Evolutionary conservation across 2,888 invertebrate genomes (phyloP).

Genomic region (Ormyrus pomaceus): DNA sequence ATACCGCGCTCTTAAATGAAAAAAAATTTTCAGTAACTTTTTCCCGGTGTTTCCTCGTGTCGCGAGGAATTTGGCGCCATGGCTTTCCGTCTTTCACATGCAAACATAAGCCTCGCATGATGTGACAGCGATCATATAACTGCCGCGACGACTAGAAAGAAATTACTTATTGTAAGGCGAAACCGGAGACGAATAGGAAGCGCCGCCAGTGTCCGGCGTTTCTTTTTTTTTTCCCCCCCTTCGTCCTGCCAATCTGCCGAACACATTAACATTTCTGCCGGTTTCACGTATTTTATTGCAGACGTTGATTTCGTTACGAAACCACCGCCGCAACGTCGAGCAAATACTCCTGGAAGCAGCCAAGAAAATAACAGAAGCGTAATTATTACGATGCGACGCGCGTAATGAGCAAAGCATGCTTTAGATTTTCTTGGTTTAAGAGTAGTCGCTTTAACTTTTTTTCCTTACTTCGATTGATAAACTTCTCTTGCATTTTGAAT

Average conservation of each 20-base stretch:
- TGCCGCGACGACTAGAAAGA: slow-evolving; percentile 56
- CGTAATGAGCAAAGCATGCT: not conserved
- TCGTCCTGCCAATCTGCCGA: slow-evolving; percentile 17
- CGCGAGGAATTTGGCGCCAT: not conserved
- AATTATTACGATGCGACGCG: slow-evolving; percentile 26
- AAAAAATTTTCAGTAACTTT: too few species aligned
- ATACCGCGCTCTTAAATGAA: too few species aligned
- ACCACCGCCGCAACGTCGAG: slow-evolving; percentile 6
- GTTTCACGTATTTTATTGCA: slow-evolving; percentile 44
- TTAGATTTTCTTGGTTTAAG: too few species aligned
- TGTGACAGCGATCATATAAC: slow-evolving; percentile 65
- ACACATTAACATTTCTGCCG: slow-evolving; percentile 32
- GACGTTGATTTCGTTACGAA: slow-evolving; percentile 46
- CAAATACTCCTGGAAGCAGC: slow-evolving; percentile 7
- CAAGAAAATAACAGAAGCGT: slow-evolving; percentile 22
- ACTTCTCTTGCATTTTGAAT: too few species aligned
- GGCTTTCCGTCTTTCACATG: slow-evolving; percentile 44
- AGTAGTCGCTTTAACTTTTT: too few species aligned
- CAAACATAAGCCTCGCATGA: slow-evolving; percentile 63
- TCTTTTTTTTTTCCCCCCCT: slow-evolving; percentile 9
- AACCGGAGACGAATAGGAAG: slow-evolving; percentile 64
- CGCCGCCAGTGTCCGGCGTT: slow-evolving; percentile 9
- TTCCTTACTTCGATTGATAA: too few species aligned
- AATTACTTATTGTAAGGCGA: slow-evolving; percentile 57
- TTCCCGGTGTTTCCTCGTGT: too few species aligned